These are phyloP conservation scores for Pterostichus niger DNA, from an alignment of 2,888 invertebrate genomes.

Conservation along the genomic window DNA sequence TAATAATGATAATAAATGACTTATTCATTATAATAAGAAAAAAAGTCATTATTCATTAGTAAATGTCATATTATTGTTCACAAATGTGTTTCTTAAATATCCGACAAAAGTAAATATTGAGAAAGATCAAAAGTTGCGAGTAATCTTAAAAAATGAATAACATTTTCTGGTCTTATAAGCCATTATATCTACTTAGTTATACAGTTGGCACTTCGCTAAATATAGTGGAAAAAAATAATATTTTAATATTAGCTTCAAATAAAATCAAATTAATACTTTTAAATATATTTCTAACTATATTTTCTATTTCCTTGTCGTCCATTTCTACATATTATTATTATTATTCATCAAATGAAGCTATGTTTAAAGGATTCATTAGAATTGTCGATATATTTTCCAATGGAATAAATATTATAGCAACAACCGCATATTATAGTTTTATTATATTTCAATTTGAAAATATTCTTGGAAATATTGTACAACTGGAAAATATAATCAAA, in stretches of 20 bases:
- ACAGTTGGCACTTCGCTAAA: background rate
- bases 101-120: too few species aligned
- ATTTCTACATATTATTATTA: background rate
- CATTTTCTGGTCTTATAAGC: background rate
- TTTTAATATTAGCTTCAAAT: background rate
- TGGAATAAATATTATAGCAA: background rate
- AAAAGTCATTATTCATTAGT: too few species aligned
- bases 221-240: background rate
- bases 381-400: background rate
- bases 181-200: slow-evolving; percentile 5
- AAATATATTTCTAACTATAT: background rate
- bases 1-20: too few species aligned
- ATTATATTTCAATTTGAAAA: background rate
- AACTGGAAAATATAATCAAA: background rate
- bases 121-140: too few species aligned
- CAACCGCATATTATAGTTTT: background rate
- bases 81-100: too few species aligned
- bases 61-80: too few species aligned
- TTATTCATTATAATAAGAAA: too few species aligned
- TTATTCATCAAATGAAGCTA: too few species aligned
- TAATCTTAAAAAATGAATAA: background rate
- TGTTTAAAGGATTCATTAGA: background rate
- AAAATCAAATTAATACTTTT: background rate
- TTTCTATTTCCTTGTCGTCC: background rate
- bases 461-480: background rate